Evolutionary conservation across 2,888 invertebrate species (phyloP).

Genomic region (Rhagonycha fulva): DNA sequence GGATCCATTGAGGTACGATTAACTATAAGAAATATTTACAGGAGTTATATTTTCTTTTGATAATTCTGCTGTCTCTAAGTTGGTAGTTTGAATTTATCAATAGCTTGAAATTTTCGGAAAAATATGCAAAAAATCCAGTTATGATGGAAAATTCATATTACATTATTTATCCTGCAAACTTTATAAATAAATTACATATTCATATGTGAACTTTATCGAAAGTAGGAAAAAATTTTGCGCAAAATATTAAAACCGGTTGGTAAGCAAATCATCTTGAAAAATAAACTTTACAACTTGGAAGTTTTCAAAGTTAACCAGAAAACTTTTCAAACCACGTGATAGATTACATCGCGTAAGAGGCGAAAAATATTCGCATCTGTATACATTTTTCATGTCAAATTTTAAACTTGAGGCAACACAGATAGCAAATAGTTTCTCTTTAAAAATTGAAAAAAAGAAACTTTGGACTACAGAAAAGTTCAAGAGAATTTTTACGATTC

Average conservation of each 20-base stretch:
- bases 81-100: not conserved
- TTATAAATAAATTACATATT: not conserved
- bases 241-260: conserved; percentile 19
- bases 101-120: not conserved
- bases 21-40: too few species aligned
- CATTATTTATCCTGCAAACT: not conserved
- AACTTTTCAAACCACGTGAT: conserved; percentile 22
- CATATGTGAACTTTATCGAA: not conserved
- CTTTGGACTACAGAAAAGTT: conserved; percentile 1
- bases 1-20: not conserved
- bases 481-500: conserved; percentile 10
- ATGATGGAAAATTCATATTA: not conserved
- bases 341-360: conserved; percentile 18
- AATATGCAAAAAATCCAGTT: not conserved
- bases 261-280: conserved; percentile 23
- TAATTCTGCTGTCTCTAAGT: not conserved
- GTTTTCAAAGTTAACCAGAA: conserved; percentile 20
- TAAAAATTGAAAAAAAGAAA: conserved; percentile 4
- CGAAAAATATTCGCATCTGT: conserved; percentile 17
- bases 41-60: not conserved
- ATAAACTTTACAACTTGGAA: conserved; percentile 22
- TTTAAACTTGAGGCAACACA: conserved; percentile 1
- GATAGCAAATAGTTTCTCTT: conserved; percentile 4
- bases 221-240: not conserved
- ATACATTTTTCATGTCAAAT: conserved; percentile 9